Conservation (phyloP, 2,888 invertebrate species). For the Caenorhabditis sp. region DNA sequence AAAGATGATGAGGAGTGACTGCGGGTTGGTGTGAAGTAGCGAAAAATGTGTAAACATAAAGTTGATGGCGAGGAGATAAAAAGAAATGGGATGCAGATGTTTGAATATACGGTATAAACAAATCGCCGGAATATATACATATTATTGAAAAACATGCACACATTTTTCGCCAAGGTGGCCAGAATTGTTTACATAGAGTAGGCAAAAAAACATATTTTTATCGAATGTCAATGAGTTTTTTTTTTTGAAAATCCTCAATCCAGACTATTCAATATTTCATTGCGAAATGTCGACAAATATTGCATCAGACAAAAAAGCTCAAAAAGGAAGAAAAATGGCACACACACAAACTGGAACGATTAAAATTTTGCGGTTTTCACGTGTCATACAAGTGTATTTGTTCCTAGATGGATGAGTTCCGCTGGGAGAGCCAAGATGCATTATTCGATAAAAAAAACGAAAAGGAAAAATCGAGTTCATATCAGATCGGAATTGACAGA, state of each 20-base stretch:
- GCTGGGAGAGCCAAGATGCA: too few species aligned
- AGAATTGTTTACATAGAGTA: not conserved
- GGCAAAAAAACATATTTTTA: not conserved
- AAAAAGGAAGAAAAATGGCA: too few species aligned
- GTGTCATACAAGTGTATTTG: too few species aligned
- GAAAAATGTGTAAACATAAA: not conserved
- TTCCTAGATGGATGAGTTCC: too few species aligned
- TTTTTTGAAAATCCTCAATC: not conserved
- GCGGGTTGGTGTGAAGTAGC: not conserved
- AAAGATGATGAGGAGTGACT: not conserved
- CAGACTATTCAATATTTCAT: not conserved
- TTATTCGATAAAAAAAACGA: too few species aligned
- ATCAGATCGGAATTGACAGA: too few species aligned
- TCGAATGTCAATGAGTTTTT: not conserved
- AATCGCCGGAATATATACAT: not conserved
- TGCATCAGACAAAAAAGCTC: too few species aligned
- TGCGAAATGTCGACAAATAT: too few species aligned
- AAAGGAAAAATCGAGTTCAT: too few species aligned
- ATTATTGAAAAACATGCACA: too few species aligned
- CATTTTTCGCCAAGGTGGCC: not conserved
- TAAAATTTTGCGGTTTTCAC: too few species aligned
- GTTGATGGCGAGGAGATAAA: not conserved
- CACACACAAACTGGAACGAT: too few species aligned
- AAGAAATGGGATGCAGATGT: not conserved
- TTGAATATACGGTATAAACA: not conserved